Evolutionary conservation across 2,113 vertebrate genomes (phyloP), one percentile per base, ranked within the genome.

Genomic region (Perca schrenkii): DNA sequence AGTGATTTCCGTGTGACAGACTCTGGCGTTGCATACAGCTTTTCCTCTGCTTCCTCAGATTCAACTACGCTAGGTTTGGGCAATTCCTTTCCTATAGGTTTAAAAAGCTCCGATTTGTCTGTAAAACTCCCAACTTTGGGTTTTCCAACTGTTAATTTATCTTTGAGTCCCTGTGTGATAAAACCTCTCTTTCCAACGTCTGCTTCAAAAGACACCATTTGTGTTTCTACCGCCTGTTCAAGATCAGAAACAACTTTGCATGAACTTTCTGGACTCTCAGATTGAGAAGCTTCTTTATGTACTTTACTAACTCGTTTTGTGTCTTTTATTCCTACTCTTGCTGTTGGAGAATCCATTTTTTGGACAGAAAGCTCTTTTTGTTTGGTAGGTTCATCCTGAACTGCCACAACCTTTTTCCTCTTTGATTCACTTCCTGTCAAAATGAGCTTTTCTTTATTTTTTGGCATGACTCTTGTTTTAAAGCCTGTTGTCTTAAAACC

Each of bases 401-500:
- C 53, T 69, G 21, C 7, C 6, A 3, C 8, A 21, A 3, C 0
- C 25, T 54, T 60, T 34, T 75, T 25, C 21, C 17, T 31, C 10
- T 46, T n/a, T 52, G 8, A 25, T 43, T 74, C 46, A 63, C 31
- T 36, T 73, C 2, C 57, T 66, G 49, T 67, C 8, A 4, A 19
- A 17, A 49, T 22, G 2, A 52, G 6, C 2, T 47, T 72, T 56
- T 34, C 50, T 71, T 68, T 61, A 12, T 6, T 43, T 75, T 77
- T 58, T 19, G 57, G 28, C 2, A 22, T 28, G 1, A n/a, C 1
- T 68, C 3, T 15, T 13, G 2, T 63, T 81, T 71, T 13, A 28
- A 57, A 2, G 25, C 19, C 72, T 2, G 0, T 13, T 22, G 53
- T 76, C 31, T 84, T 78, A 36, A 74, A 90, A 83, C 86, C 85